Evolutionary conservation across 2,797 vertebrate species (phyloP), one percentile per base, ranked within the genome.

Genomic region (Thaleichthys pacificus): DNA sequence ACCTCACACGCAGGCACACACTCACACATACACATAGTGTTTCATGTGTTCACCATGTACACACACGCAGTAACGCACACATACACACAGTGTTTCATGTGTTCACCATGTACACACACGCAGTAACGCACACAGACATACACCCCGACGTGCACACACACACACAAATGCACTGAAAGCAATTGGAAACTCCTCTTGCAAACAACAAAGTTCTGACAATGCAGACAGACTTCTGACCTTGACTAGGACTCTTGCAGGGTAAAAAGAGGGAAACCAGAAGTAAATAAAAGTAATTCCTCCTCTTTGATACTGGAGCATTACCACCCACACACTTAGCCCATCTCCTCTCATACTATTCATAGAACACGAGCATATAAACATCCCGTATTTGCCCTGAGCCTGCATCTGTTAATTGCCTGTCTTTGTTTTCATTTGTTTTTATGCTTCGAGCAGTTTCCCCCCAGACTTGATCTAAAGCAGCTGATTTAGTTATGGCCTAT

Each of bases 141-240:
- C 38, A 8, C 35, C 35, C 35, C 8, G 2, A 68, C 76, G 80
- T 4, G 17, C 49, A 56, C 51, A 56, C 51, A n/a, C 17, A 56
- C 51, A n/a, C 4, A n/a, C 51, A 56, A n/a, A 56, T 56, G 51
- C 38, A 19, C 64, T 17, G 51, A 56, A 56, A 83, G 72, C 86
- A 85, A 75, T 84, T 82, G 77, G 77, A 68, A 73, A 47, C 42
- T 47, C 38, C 57, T 79, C 61, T 79, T 58, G n/a, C 73, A 74
- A 84, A 66, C 38, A 24, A 61, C 38, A 71, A 69, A 68, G 70
- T 64, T 51, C 72, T 67, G 70, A 82, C 54, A 72, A 64, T 47
- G 68, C 77, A 69, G 66, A 77, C 65, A 70, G 35, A n/a, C n/a
- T 38, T 60, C 69, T 81, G 73, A 81, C 79, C 84, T 79, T 79